Base-by-base conservation (phyloP, 2,888 invertebrate genomes). In the Branchellion lobata region DNA sequence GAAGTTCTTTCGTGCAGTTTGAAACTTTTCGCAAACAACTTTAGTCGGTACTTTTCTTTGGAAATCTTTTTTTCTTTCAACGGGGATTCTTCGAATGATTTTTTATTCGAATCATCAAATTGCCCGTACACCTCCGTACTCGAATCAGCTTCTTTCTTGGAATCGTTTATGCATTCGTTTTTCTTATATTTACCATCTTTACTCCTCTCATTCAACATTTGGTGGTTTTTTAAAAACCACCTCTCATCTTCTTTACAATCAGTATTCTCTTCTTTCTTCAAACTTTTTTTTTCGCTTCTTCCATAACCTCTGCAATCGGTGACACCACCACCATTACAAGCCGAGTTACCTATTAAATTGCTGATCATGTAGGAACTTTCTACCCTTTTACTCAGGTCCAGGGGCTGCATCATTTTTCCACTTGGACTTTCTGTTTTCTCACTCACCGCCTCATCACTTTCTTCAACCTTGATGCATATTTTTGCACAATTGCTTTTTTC, bases 61-160 rank as follows among this genome's bases (percentile, higher is more conserved):
- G 61, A 8, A 14, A 5, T 18, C 21, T 57, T 57, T n/a, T 57
- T 18, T n/a, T 57, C 61, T 24, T 57, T 57, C 24, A 5, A 5
- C 8, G 24, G 3, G 8, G 24, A 57, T 14, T 24, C 21, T 18
- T 57, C 61, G 21, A 14, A 24, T 24, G 3, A 8, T 18, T 57
- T 18, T 57, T 57, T 57, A 24, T 57, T 18, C 21, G 5, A 14
- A 14, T 57, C 61, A 3, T 24, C n/a, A 5, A 57, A 57, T 18
- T n/a, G 21, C n/a, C 61, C 61, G 61, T 57, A 57, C 3, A 57
- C 61, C 21, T 57, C 61, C 21, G 61, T 57, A n/a, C 61, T 57
- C 21, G 61, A 57, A n/a, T 57, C 61, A 24, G 61, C 61, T 57
- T 57, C 61, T 57, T 57, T 57, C 61, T 57, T 57, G n/a, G 61